Evolutionary conservation across 1,140 invertebrate species (phyloP).

Genomic region (Kradibia gibbosae): DNA sequence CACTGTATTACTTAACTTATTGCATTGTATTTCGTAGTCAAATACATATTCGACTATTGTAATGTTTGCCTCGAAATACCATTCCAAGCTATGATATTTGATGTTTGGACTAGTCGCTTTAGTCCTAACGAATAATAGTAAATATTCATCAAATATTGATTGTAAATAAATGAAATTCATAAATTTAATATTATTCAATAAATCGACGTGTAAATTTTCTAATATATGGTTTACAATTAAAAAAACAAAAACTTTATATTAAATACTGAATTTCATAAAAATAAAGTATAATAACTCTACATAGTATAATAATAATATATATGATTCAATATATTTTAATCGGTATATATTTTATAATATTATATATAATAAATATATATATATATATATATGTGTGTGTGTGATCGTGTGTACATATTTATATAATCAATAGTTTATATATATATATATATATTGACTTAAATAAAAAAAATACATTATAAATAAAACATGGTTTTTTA

Average conservation of each 20-base stretch:
- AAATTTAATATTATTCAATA: background rate
- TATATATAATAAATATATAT: too few relatives aligned
- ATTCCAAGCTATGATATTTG: background rate
- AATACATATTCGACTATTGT: background rate
- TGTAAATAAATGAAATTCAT: background rate
- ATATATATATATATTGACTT: too few relatives aligned
- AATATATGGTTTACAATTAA: background rate
- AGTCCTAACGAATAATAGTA: background rate
- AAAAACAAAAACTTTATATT: background rate
- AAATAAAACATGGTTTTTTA: too few relatives aligned
- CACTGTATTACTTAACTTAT: slow-evolving; percentile 4
- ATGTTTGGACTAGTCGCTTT: background rate
- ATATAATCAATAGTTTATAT: too few relatives aligned
- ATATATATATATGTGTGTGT: too few relatives aligned
- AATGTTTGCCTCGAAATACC: background rate
- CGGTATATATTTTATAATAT: too few relatives aligned
- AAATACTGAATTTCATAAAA: background rate
- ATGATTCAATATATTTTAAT: too few relatives aligned
- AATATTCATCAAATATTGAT: background rate
- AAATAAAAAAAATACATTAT: too few relatives aligned
- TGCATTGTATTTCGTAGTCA: background rate
- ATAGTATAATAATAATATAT: too few relatives aligned
- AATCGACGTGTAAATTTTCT: background rate
- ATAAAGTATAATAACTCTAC: too few relatives aligned
- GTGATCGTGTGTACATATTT: too few relatives aligned